Percentiles rank a stretch among this genome's conserved stretches.
Evolutionary conservation across 1,140 invertebrate species (phyloP).

Genomic region (Drosophila funebris): DNA sequence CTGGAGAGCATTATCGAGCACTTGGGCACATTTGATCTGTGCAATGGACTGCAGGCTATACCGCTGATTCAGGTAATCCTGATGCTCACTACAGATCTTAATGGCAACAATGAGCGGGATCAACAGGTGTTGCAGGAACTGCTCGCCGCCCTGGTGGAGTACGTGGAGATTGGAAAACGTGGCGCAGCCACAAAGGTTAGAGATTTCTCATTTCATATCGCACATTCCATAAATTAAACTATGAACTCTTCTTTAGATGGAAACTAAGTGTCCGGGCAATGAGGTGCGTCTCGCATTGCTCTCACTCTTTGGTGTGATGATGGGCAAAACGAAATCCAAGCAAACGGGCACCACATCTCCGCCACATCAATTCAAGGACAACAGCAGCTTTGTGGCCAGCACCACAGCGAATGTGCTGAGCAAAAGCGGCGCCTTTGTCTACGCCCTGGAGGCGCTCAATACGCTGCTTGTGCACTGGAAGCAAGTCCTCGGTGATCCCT

Average conservation of each 20-base stretch:
- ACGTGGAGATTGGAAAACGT: conserved; percentile 89
- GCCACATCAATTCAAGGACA: conserved; percentile 86
- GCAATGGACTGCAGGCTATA: conserved; percentile 91
- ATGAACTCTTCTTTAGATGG: conserved; percentile 56
- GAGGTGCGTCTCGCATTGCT: conserved; percentile 96
- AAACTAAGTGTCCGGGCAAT: conserved; percentile 86
- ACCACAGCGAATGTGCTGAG: conserved; percentile 91
- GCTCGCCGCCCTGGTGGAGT: conserved; percentile 89
- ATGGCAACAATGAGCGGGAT: conserved; percentile 92
- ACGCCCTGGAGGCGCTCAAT: conserved; percentile 92
- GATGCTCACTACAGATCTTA: conserved; percentile 95
- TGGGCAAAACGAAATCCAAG: conserved; percentile 83
- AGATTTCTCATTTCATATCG: not conserved
- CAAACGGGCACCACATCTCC: conserved; percentile 83
- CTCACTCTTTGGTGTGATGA: conserved; percentile 86
- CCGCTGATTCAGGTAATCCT: conserved; percentile 95
- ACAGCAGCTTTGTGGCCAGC: conserved; percentile 88
- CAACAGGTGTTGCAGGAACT: conserved; percentile 90
- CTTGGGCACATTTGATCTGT: conserved; percentile 79
- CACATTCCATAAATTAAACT: no score
- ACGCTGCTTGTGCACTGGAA: conserved; percentile 93
- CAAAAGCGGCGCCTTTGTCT: conserved; percentile 91
- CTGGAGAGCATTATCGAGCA: conserved; percentile 80
- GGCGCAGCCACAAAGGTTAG: conserved; percentile 74
- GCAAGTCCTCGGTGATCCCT: conserved; percentile 83